Base-by-base conservation (phyloP, 2,888 invertebrate species). In the Megaustenia siamemsis region DNA sequence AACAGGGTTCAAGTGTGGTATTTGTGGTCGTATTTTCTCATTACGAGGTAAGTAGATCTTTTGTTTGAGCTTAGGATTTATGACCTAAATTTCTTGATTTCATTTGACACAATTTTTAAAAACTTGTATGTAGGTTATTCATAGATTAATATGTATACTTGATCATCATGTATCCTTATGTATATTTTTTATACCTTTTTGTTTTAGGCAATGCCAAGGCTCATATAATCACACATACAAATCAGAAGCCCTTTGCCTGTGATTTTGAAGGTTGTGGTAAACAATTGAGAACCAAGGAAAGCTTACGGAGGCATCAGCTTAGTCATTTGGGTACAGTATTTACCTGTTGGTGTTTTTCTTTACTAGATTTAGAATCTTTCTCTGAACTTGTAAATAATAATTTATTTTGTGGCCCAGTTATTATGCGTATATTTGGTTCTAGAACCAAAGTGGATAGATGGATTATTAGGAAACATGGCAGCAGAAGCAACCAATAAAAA, bases 151-250 rank as follows among this genome's bases (percentile, higher is more conserved):
- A n/a, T n/a, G n/a, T n/a, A n/a, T n/a, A n/a, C n/a, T n/a, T n/a
- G n/a, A n/a, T n/a, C 32, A n/a, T n/a, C 40, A 43, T 68, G 24
- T 24, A 24, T n/a, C 43, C 21, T 15, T 8, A 56, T 79, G n/a
- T 60, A 10, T 68, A 18, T 15, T 21, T 15, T 68, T 40, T 79
- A 18, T 56, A 60, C 32, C 53, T 12, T 32, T 8, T 66, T 15
- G 32, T 45, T 60, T n/a, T 83, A 92, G 93, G 92, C 12, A 93
- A 93, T 86, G 87, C 93, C 71, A 91, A 91, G 85, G 91, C 90
- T 0, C 93, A 93, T 83, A 79, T 90, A 82, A 85, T 90, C 35
- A 90, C 90, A 21, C 93, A 93, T 82, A 89, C 89, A 12, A 90
- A 87, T 76, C 89, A 90, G 60, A 89, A 88, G n/a, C 92, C 92